Evolutionary conservation across 1,140 invertebrate species (phyloP), one percentile per base, ranked within the genome.

Genomic region (Macrobrachium nipponense): DNA sequence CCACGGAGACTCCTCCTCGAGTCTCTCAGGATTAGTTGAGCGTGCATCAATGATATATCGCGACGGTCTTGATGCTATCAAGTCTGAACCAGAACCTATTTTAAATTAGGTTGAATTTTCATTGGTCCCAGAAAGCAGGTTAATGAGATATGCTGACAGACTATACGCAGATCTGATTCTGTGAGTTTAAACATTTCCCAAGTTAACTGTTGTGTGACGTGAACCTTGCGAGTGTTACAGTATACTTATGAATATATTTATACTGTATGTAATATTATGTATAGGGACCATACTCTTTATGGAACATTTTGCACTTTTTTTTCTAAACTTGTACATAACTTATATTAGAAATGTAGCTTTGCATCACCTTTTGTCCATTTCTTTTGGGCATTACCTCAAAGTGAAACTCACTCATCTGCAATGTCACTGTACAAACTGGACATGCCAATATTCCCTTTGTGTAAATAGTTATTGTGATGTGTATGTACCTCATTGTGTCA

Each of bases 321-420:
- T 80, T 86, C 80, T 75, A 75, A 86, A 78, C 73, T 58, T 78
- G 80, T 86, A 86, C 62, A 79, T 86, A 80, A 80, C 44, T 72
- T 86, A 62, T 86, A 78, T 59, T 86, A 80, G 43, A 60, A 59
- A 73, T 62, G 84, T 86, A 86, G 84, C 66, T 75, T 86, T 86
- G 78, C 84, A 86, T 73, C 60, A 75, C 68, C 84, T 80, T 86
- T 86, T 86, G 84, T 80, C 77, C 64, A 86, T 62, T 80, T 44
- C 64, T 62, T 43, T 86, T 86, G 84, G 84, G 84, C 83, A 86
- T 86, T 86, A 86, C 83, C 83, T 86, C 83, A 86, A 70, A 86
- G 84, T 86, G 77, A 86, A 86, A 86, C 84, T 86, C 77, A 80
- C 75, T 86, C 70, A 86, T 80, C 79, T 68, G 70, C 77, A 72